Evolutionary conservation across 2,113 vertebrate genomes (phyloP).

Genomic region (Oryzias curvinotus): DNA sequence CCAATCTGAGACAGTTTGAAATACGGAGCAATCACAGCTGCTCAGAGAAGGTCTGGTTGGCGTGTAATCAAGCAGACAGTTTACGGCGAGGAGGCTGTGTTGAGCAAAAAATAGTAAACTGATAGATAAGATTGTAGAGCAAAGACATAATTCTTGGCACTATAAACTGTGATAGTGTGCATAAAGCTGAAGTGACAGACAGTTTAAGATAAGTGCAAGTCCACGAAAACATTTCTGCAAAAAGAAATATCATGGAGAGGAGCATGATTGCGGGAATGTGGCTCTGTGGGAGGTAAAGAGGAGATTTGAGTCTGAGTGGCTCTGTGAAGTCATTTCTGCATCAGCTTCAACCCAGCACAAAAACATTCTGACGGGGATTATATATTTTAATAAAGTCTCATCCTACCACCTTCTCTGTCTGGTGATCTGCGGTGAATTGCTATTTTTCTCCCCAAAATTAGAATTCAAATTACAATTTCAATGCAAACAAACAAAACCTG

Average conservation of each 20-base stretch:
- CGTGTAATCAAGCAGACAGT: conserved; percentile 32
- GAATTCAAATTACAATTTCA: too few relatives aligned
- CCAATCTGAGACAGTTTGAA: conserved; percentile 2
- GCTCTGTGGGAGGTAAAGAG: neutral
- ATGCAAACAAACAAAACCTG: too few relatives aligned
- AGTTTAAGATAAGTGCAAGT: conserved; percentile 36
- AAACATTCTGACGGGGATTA: too few relatives aligned
- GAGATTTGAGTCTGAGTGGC: neutral
- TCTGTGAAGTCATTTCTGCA: conserved; percentile 9
- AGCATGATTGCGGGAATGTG: conserved; percentile 10
- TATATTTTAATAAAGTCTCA: too few relatives aligned
- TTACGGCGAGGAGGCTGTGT: conserved; percentile 18
- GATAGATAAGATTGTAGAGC: conserved; percentile 36
- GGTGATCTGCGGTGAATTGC: too few relatives aligned
- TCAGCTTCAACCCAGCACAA: neutral
- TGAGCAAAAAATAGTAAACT: conserved; percentile 33
- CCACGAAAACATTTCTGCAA: conserved; percentile 23
- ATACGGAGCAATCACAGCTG: conserved; percentile 5
- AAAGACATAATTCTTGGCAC: conserved; percentile 31
- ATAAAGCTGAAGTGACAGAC: conserved; percentile 28
- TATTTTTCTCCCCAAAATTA: too few relatives aligned
- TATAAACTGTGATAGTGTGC: conserved; percentile 29
- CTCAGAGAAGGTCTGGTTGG: conserved; percentile 18
- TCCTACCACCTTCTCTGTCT: too few relatives aligned
- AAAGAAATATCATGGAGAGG: conserved; percentile 20